Evolutionary conservation across 2,113 vertebrate genomes (phyloP).

Genomic region (Phylloscopus trochiloides): DNA sequence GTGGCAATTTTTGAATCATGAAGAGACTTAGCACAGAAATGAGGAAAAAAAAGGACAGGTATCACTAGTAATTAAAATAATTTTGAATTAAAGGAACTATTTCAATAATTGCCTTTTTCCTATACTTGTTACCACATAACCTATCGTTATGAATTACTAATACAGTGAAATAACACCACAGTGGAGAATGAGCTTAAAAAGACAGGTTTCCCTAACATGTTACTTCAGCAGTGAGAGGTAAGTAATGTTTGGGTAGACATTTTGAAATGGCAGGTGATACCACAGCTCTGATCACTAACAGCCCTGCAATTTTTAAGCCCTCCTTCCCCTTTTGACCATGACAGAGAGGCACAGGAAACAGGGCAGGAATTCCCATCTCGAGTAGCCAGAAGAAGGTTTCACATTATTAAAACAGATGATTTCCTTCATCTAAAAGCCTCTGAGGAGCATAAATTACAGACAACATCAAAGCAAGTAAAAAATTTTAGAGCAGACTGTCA

Average conservation of each 20-base stretch:
- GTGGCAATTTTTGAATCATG: constrained; percentile 46
- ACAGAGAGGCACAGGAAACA: constrained; percentile 41
- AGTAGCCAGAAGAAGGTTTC: constrained; percentile 43
- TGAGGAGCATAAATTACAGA: constrained; percentile 61
- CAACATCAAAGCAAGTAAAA: constrained; percentile 21
- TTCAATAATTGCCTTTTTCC: constrained; percentile 63
- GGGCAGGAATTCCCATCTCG: constrained; percentile 47
- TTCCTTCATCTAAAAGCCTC: constrained; percentile 55
- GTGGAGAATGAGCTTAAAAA: constrained; percentile 37
- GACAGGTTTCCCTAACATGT: neutral
- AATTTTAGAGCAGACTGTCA: constrained; percentile 17
- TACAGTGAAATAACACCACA: constrained; percentile 22
- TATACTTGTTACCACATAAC: constrained; percentile 47
- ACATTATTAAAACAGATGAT: constrained; percentile 65
- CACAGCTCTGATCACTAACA: neutral
- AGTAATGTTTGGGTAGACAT: neutral
- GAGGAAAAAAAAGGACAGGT: constrained; percentile 20
- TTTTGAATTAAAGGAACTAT: constrained; percentile 66
- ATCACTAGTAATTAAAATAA: constrained; percentile 72
- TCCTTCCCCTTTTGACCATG: neutral
- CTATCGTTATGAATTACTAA: constrained; percentile 67
- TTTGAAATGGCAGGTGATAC: neutral
- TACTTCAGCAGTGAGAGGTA: neutral
- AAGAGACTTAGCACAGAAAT: constrained; percentile 41
- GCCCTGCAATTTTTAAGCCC: neutral